Conservation (phyloP, 2,797 vertebrate species). For the Peromyscus nudipes region DNA sequence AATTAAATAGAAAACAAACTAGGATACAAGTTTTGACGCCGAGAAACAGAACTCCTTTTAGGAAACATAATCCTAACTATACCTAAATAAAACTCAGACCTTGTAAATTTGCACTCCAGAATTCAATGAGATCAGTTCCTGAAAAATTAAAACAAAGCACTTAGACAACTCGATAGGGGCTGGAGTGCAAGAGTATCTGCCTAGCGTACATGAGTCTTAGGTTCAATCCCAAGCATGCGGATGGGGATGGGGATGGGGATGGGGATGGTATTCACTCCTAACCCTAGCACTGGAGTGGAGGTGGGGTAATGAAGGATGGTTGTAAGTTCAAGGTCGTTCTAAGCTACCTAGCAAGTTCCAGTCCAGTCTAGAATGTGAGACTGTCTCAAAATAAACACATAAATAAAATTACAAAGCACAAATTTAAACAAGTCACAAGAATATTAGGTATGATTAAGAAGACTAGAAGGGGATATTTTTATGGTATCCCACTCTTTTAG, state of each 20-base stretch:
- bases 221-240: background rate
- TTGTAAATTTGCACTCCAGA: background rate
- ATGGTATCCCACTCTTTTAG: background rate
- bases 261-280: background rate
- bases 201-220: background rate
- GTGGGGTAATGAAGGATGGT: background rate
- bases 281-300: background rate
- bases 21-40: background rate
- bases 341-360: background rate
- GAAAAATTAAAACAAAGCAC: background rate
- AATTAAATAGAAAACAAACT: conserved; percentile 52
- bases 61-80: conserved; percentile 54
- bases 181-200: background rate
- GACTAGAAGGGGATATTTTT: background rate
- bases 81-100: conserved; percentile 33
- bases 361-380: background rate
- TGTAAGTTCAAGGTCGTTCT: background rate
- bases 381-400: background rate
- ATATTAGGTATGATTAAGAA: background rate
- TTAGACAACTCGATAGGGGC: background rate
- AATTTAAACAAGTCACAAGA: conserved; percentile 37
- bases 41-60: conserved; percentile 7
- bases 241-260: background rate
- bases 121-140: background rate
- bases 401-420: background rate